Evolutionary conservation across 2,797 vertebrate genomes (phyloP).

Genomic region (Astyanax mexicanus): DNA sequence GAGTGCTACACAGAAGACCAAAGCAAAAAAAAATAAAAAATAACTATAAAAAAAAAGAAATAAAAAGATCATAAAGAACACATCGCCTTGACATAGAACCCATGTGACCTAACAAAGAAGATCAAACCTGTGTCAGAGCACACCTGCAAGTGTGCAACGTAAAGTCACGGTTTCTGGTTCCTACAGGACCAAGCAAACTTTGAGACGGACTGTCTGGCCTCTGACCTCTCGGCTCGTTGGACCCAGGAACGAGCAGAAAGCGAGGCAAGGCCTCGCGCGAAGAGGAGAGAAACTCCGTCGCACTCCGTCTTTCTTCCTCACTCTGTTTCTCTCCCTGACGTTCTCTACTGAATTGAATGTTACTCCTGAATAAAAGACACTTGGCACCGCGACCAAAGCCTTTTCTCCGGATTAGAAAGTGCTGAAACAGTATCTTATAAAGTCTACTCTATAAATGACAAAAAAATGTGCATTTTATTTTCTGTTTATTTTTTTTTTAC

Average conservation of each 20-base stretch:
- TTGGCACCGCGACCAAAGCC: conserved; percentile 63
- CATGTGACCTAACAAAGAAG: conserved; percentile 52
- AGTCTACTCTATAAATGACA: conserved; percentile 79
- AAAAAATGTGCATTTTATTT: conserved; percentile 81
- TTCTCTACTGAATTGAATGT: conserved; percentile 76
- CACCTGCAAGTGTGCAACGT: conserved; percentile 55
- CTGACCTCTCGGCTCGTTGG: conserved; percentile 74
- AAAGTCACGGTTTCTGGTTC: conserved; percentile 80
- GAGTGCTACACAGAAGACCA: conserved; percentile 91
- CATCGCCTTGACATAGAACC: conserved; percentile 71
- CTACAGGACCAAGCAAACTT: conserved; percentile 50
- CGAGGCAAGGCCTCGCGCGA: conserved; percentile 71
- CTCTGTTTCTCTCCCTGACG: conserved; percentile 49
- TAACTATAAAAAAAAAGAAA: background rate
- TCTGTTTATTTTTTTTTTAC: conserved; percentile 45
- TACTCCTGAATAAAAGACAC: conserved; percentile 60
- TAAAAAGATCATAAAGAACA: conserved; percentile 89
- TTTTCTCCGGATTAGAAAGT: conserved; percentile 79
- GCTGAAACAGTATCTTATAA: conserved; percentile 83
- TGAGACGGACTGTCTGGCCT: conserved; percentile 42
- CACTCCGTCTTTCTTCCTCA: conserved; percentile 62
- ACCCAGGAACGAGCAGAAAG: conserved; percentile 78
- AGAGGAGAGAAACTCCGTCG: conserved; percentile 47
- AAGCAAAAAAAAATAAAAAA: conserved; percentile 52
- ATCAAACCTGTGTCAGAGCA: conserved; percentile 79